A percentile compares a stretch with the other conserved stretches of the same genome.
These are phyloP conservation scores for Glyphotaelius pellucidus DNA, from an alignment of 2,888 invertebrate species.

Conservation along the genomic window DNA sequence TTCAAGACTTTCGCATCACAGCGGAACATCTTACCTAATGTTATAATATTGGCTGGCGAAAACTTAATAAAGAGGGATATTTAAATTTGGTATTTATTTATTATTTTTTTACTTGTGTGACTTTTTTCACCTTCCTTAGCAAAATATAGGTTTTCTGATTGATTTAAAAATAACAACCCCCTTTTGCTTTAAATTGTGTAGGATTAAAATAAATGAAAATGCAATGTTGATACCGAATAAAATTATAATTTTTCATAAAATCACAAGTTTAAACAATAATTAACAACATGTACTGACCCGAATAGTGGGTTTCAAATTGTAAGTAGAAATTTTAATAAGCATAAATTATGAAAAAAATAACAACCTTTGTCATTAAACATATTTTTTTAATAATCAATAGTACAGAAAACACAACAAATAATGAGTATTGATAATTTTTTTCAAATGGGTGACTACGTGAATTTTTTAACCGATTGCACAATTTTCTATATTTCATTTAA, in stretches of 20 bases:
- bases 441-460: background rate
- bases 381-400: background rate
- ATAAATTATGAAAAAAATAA: background rate
- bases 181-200: no score
- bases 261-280: background rate
- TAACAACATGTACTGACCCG: background rate
- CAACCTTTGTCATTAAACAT: background rate
- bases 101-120: background rate
- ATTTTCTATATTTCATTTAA: no score
- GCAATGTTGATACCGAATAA: background rate
- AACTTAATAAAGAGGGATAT: background rate
- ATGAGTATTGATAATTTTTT: background rate
- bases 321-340: background rate
- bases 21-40: background rate
- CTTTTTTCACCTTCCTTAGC: no score
- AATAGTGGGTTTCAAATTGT: background rate
- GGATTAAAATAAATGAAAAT: background rate
- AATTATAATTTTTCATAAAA: background rate
- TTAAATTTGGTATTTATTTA: background rate
- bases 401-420: background rate
- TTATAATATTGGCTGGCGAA: background rate
- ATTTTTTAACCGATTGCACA: background rate
- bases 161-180: no score
- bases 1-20: background rate
- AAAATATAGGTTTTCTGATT: no score